Base-by-base conservation (phyloP, 2,113 vertebrate species). In the Vulpes lagopus region DNA sequence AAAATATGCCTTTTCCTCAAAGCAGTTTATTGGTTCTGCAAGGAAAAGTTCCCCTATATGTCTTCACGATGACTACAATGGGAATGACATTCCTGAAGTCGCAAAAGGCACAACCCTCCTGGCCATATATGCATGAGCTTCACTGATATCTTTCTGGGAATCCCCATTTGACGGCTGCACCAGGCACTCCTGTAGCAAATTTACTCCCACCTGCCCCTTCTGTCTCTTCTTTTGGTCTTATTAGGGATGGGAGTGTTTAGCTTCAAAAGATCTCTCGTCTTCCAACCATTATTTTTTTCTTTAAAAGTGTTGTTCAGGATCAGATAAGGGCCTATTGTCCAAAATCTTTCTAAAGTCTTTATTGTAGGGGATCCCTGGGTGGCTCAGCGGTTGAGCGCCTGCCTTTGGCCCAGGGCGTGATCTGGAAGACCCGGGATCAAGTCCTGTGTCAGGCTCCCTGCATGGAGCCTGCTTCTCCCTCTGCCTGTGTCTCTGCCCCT, bases 41-140 rank as follows among this genome's bases (percentile, higher is more conserved):
- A 69, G 76, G 11, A 82, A 71, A 49, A 5, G 3, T 90, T 91
- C n/a, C 27, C 53, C 20, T 62, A 1, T 10, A 32, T 2, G 0
- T 25, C 19, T 23, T 14, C 23, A 10, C 3, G 22, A 11, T 32
- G 38, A 23, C 22, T 15, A 11, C 57, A 15, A 17, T 65, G 22
- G 9, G 11, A 65, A 59, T 11, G 6, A 3, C 0, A 11, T 19
- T 3, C 2, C 32, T 2, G 11, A 73, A 57, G 11, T 2, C 2
- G 2, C 8, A 27, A 32, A 73, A 7, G 12, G 1, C 32, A 30
- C 2, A 38, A 4, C 2, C 2, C 27, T 1, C 51, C 1, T 1
- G 19, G 2, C 5, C 32, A 32, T 4, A 0, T 11, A 4, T 14
- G 4, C 11, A 0, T 35, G 35, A 12, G n/a, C 7, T 17, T 8